A percentile compares a stretch with the other conserved stretches of the same genome.
phyloP scores from a whole-genome alignment of 1,140 invertebrate genomes.

The Papilio helenus region DNA sequence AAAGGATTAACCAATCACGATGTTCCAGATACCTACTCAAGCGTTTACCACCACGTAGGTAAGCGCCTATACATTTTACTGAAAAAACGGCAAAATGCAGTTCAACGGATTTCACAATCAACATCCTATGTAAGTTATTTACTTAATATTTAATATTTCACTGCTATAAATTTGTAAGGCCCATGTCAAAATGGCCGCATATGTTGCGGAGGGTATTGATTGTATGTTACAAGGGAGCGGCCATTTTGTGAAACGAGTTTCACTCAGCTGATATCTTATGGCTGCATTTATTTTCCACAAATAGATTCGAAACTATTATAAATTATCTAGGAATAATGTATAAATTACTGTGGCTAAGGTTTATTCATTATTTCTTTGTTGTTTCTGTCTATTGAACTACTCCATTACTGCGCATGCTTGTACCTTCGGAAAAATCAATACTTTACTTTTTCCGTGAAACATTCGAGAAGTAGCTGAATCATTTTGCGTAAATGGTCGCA shows the following conservation, averaged over 20 bases:
- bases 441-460: constrained; percentile 4
- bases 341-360: not conserved
- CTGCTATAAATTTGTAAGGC: constrained; percentile 29
- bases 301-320: not conserved
- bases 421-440: constrained; percentile 45
- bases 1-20: constrained; percentile 45
- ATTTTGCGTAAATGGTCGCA: not conserved
- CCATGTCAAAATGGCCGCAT: constrained; percentile 36
- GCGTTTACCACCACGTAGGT: constrained; percentile 73
- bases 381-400: not conserved
- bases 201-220: constrained; percentile 41
- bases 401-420: constrained; percentile 32
- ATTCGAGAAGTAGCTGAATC: not conserved
- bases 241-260: constrained; percentile 80
- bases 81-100: constrained; percentile 74
- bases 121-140: constrained; percentile 78
- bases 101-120: constrained; percentile 82
- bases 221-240: constrained; percentile 56
- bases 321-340: not conserved
- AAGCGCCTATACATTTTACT: constrained; percentile 50
- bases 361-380: not conserved
- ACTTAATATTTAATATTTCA: constrained; percentile 38
- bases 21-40: constrained; percentile 77
- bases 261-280: constrained; percentile 71
- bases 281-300: constrained; percentile 32